phyloP scores from a whole-genome alignment of 1,140 invertebrate species.

The Megalopta genalis region DNA sequence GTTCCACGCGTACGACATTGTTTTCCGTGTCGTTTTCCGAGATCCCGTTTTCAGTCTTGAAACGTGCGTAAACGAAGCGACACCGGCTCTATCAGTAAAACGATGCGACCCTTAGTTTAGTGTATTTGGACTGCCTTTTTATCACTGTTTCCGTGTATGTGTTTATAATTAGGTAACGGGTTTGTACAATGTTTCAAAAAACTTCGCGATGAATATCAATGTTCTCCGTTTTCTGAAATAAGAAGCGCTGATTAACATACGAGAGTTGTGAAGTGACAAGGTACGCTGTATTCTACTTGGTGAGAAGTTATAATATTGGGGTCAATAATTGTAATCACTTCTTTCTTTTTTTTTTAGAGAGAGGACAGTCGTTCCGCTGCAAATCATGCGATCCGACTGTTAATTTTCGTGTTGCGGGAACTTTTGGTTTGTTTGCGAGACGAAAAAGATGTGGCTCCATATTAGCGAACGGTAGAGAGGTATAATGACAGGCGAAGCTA shows the following conservation, averaged over 20 bases:
- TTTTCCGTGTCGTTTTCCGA: background rate
- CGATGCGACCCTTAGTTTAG: background rate
- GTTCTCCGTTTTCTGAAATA: background rate
- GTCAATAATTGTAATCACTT: background rate
- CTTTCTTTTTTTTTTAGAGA: background rate
- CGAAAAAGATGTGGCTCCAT: background rate
- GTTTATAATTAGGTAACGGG: background rate
- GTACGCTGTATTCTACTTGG: background rate
- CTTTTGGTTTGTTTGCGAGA: background rate
- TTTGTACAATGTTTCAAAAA: background rate
- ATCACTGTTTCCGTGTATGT: background rate
- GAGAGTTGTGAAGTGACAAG: background rate
- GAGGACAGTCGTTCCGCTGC: background rate
- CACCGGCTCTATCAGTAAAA: background rate
- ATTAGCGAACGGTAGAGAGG: background rate
- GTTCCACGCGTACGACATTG: background rate
- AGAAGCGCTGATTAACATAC: background rate
- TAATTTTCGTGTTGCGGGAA: background rate
- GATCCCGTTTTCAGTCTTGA: background rate
- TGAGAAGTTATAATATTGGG: background rate
- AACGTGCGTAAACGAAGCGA: background rate
- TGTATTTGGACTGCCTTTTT: background rate
- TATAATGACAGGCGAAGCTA: background rate
- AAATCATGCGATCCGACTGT: background rate
- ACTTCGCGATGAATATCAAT: background rate